Percentiles rank a stretch among this genome's conserved stretches.
Conservation (phyloP, 2,797 vertebrate genomes). For the Neosilurus hyrtlii region DNA sequence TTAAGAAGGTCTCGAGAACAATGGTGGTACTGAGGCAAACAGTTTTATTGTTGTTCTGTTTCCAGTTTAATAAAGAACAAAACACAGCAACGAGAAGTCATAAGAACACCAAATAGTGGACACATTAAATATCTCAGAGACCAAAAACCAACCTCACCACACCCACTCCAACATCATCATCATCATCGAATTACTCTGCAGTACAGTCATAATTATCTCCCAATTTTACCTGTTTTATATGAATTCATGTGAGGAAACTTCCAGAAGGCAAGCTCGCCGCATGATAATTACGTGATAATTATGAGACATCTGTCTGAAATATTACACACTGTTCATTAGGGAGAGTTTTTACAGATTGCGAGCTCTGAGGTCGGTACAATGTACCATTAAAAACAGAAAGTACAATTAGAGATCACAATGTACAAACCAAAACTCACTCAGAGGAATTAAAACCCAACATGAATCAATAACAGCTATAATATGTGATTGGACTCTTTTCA, state of each 20-base stretch:
- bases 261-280: slow-evolving; percentile 11
- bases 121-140: slow-evolving; percentile 69
- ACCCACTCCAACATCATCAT: not conserved
- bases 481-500: slow-evolving; percentile 5
- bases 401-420: slow-evolving; percentile 63
- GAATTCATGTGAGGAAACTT: slow-evolving; percentile 11
- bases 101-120: slow-evolving; percentile 73
- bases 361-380: not conserved
- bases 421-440: slow-evolving; percentile 63
- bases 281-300: not conserved
- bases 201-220: slow-evolving; percentile 19
- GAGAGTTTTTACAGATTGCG: not conserved
- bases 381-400: slow-evolving; percentile 12
- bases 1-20: slow-evolving; percentile 14
- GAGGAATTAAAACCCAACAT: slow-evolving; percentile 32
- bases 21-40: slow-evolving; percentile 47
- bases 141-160: slow-evolving; percentile 47
- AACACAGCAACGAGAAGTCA: slow-evolving; percentile 78
- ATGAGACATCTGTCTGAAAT: not conserved
- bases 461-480: slow-evolving; percentile 18
- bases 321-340: not conserved
- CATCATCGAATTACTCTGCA: not conserved
- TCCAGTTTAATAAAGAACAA: slow-evolving; percentile 78
- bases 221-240: not conserved
- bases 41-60: slow-evolving; percentile 63